Evolutionary conservation across 2,888 invertebrate species (phyloP), one percentile per base, ranked within the genome.

Genomic region (Himalopsyche anomala): DNA sequence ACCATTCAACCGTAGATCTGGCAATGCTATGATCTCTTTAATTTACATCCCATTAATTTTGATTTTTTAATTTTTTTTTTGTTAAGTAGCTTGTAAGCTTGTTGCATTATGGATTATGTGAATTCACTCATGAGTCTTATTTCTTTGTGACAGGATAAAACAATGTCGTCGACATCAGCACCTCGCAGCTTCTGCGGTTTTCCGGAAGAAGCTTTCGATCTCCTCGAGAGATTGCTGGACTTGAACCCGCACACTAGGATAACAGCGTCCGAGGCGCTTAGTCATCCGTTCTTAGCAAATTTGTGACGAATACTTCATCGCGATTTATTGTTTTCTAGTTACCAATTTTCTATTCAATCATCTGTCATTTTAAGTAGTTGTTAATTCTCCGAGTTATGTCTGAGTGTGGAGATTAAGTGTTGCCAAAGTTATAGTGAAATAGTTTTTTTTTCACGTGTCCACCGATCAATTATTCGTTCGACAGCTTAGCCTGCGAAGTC

Each of bases 161-260:
- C 62, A 15, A 62, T 62, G 28, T 62, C 62, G 6, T 19, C 28
- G 40, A 19, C 81, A 28, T 80, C 54, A 12, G 15, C 45, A 4
- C 54, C 56, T 45, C 79, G 17, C 54, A 69, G 15, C 56, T 90
- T 91, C 89, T 91, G 91, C 84, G 93, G 92, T 19, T 96, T 95
- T 91, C 96, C 97, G 38, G 93, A 94, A 89, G 92, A 94, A 88
- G 97, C 97, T 1, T 97, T 95, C 91, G 94, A 96, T 90, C 93
- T 98, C 89, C 93, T 97, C 85, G 92, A 92, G 89, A 94, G 93
- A 83, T 93, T 98, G 89, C 92, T 98, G 89, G 96, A 96, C 91
- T 94, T 97, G n/a, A 95, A 97, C 93, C 96, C 97, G n/a, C 92
- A 93, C 89, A 93, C 94, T 54, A 94, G 98, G 89, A 94, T 96